Evolutionary conservation across 2,113 vertebrate species (phyloP), one percentile per base, ranked within the genome.

Genomic region (Bubo scandiacus): DNA sequence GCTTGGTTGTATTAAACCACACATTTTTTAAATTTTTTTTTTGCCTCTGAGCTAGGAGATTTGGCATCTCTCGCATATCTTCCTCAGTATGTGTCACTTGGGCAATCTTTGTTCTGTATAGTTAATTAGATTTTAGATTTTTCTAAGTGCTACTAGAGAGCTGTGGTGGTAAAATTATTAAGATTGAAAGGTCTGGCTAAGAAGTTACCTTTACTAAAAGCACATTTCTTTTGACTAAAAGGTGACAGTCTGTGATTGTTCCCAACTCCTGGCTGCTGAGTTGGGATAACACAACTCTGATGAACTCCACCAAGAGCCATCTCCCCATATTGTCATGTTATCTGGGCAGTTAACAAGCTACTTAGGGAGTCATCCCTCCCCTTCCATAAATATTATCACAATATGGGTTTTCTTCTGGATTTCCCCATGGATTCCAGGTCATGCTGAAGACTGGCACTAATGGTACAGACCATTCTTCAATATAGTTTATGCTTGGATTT

Each of bases 321-420:
- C 34, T 68, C 43, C 30, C 55, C 17, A 15, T 38, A 51, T 43
- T 1, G 1, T 10, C 3, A 0, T 15, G 20, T 30, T 68, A 36
- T 55, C 4, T 66, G 55, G 49, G 36, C 34, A 68, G 11, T 55
- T 52, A 70, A 29, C 10, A 93, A 84, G 51, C 36, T 81, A 63
- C 42, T 81, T 47, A 51, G 55, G 22, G 25, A 73, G 15, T n/a
- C 58, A 68, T 22, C 38, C 22, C 15, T 54, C 27, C 11, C 2
- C 21, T 93, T 84, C 30, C 55, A 27, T 47, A 91, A 91, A 66
- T 82, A 68, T 40, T 63, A 47, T 19, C 62, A 80, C n/a, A 75
- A 34, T 20, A 62, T 67, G 47, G 47, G 30, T 32, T 75, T 67
- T 63, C 21, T 68, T 17, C 40, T 85, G 32, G 52, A 85, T 59